Base-by-base conservation (phyloP, 1,140 invertebrate genomes). In the Drosophila insularis region DNA sequence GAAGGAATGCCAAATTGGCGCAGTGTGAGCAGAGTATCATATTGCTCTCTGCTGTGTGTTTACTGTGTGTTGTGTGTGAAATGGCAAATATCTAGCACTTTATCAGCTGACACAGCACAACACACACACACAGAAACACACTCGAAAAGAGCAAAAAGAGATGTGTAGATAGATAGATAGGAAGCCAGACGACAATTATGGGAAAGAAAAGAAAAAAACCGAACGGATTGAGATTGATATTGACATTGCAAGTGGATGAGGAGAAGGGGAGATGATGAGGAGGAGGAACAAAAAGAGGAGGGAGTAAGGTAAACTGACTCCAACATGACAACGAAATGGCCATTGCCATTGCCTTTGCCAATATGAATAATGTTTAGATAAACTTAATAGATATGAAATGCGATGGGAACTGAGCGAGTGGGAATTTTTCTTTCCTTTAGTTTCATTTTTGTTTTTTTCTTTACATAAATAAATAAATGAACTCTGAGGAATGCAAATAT, bases 31-130 rank as follows among this genome's bases (percentile, higher is more conserved):
- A 8, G 14, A 50, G 43, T 50, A 50, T 50, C 43, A 50, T 8
- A 50, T 50, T 10, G 54, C 55, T 31, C 14, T 58, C 55, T 27
- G 5, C 27, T 27, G 27, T 35, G 54, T 68, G 27, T 50, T 62
- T 59, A 32, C 53, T 46, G n/a, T 54, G 27, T 62, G 21, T 58
- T 62, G 21, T 62, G 56, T 62, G 58, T 66, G 63, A 70, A 74
- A 75, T 67, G 43, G 64, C 61, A 78, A 74, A 70, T 66, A 74
- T 70, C 66, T 74, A 27, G 43, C 62, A 74, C 58, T 60, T 67
- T 55, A 71, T 70, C 75, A 67, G 67, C 43, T 60, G 67, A 66
- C 35, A 58, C 65, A 63, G 54, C 63, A 78, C 35, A 56, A 74
- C 59, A 69, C 39, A 50, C 8, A 27, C 27, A 27, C 23, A 27